Conservation (phyloP, 2,797 vertebrate genomes). For the Urophycis tenuis region DNA sequence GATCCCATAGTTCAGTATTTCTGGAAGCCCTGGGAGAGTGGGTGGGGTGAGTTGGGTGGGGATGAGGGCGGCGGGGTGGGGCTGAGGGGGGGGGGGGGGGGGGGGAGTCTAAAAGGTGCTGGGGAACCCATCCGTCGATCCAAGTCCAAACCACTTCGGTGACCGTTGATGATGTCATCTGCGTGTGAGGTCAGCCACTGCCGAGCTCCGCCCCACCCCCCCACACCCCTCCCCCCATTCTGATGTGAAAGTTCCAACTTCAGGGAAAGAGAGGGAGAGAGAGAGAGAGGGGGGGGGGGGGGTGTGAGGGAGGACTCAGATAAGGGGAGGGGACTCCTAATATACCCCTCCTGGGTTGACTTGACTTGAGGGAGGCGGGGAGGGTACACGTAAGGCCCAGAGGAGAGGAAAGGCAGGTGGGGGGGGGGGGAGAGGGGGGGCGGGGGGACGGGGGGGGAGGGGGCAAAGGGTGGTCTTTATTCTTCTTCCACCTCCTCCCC, state of each 20-base stretch:
- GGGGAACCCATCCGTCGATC: background rate
- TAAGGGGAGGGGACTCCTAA: conserved; percentile 39
- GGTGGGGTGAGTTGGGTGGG: conserved; percentile 44
- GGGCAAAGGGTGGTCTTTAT: background rate
- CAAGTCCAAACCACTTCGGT: background rate
- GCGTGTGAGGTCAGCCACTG: background rate
- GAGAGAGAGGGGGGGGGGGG: conserved; percentile 10
- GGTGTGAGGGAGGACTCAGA: conserved; percentile 33
- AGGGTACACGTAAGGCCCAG: conserved; percentile 32
- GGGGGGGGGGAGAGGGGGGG: conserved; percentile 11
- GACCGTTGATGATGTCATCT: background rate
- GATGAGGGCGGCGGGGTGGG: conserved; percentile 24
- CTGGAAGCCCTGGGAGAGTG: conserved; percentile 32
- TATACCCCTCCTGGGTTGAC: conserved; percentile 37
- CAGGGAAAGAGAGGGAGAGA: conserved; percentile 36
- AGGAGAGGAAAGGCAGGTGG: conserved; percentile 21
- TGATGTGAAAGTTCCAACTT: background rate
- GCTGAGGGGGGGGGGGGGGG: background rate
- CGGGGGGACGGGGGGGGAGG: background rate
- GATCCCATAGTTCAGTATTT: conserved; percentile 45
- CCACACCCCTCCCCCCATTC: background rate
- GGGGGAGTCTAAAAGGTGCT: background rate
- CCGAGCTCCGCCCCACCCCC: no score
- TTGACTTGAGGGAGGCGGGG: conserved; percentile 32
- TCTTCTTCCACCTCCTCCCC: background rate